Conservation (phyloP, 1,140 invertebrate genomes). For the Yoshiicerus persimilis region DNA sequence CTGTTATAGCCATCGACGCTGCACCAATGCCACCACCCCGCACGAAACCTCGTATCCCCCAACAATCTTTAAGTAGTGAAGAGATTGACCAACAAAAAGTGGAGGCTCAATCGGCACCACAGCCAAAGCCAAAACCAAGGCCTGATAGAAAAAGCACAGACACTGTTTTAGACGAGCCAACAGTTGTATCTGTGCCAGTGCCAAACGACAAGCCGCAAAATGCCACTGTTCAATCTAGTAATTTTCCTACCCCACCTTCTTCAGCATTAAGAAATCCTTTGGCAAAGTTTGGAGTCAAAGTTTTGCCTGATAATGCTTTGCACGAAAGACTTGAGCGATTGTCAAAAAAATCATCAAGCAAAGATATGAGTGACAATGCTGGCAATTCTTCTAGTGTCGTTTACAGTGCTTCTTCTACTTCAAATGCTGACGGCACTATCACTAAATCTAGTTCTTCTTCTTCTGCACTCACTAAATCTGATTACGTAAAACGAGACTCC, state of each 20-base stretch:
- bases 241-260: background rate
- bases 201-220: background rate
- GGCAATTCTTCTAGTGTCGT: background rate
- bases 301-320: constrained; percentile 46
- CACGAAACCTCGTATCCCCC: constrained; percentile 27
- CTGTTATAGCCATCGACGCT: background rate
- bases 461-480: background rate
- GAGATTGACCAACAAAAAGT: background rate
- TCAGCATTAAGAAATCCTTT: constrained; percentile 28
- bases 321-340: constrained; percentile 34
- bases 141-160: background rate
- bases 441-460: background rate
- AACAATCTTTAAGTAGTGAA: background rate
- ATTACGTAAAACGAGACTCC: background rate
- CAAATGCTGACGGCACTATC: background rate
- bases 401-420: background rate
- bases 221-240: background rate
- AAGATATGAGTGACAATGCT: background rate
- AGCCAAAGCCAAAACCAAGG: constrained; percentile 39
- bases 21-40: constrained; percentile 12
- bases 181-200: background rate
- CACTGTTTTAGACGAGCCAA: background rate
- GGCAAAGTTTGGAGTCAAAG: constrained; percentile 44
- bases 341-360: constrained; percentile 7
- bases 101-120: background rate